These are phyloP conservation scores for Epizoanthus illoricatus DNA, from an alignment of 92 coral and sea anemone genomes.

Conservation along the genomic window DNA sequence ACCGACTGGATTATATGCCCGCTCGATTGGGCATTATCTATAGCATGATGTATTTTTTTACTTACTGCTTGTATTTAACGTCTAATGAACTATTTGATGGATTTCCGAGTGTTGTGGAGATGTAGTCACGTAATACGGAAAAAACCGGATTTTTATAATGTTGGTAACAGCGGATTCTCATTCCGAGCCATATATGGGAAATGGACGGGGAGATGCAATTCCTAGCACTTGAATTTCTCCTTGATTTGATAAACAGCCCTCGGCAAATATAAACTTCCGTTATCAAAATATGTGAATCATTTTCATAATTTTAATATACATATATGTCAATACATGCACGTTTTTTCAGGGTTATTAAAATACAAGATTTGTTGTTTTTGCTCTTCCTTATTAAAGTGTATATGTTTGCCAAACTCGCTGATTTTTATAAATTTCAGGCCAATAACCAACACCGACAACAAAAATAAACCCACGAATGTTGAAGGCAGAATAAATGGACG, in stretches of 20 bases:
- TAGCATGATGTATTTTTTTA: too few species aligned
- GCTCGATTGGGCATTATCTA: too few species aligned
- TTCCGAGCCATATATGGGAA: conserved; percentile 12
- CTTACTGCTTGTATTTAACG: too few species aligned
- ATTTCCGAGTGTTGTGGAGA: neutral
- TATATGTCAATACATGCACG: neutral
- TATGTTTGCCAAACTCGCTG: too few species aligned
- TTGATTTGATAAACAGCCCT: neutral
- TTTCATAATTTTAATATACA: neutral
- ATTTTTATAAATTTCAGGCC: neutral
- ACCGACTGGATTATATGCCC: too few species aligned
- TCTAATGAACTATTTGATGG: neutral
- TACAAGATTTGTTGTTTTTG: neutral
- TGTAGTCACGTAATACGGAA: neutral
- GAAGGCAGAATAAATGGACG: too few species aligned
- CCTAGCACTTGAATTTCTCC: neutral
- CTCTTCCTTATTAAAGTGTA: neutral
- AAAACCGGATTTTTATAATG: neutral
- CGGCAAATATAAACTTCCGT: conserved; percentile 6
- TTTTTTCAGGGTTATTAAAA: neutral
- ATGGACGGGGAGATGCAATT: neutral
- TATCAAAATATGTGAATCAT: neutral
- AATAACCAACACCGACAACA: neutral
- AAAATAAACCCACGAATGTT: neutral
- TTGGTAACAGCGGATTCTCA: neutral